Percentiles rank a stretch among this genome's conserved stretches.
Evolutionary conservation across 2,113 vertebrate genomes (phyloP).

Genomic region (Lates calcarifer): DNA sequence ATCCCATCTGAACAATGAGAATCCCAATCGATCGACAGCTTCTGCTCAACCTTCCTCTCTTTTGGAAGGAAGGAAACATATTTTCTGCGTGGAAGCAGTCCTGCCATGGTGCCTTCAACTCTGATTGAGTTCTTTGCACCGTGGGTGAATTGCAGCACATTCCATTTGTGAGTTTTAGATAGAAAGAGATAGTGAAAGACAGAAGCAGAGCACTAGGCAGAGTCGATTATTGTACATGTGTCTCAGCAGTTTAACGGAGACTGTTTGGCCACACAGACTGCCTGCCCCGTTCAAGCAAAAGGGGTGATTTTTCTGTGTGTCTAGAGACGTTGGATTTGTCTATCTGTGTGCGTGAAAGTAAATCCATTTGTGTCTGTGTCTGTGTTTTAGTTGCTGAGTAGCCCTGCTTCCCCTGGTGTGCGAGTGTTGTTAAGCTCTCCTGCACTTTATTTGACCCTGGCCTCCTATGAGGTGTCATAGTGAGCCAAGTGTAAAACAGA

Average conservation of each 20-base stretch:
- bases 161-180: constrained; percentile 42
- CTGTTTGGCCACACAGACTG: constrained; percentile 33
- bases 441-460: constrained; percentile 76
- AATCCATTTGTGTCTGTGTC: constrained; percentile 41
- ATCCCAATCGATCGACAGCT: constrained; percentile 54
- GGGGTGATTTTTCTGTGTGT: neutral
- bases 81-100: constrained; percentile 13
- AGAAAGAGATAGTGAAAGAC: constrained; percentile 32
- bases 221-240: constrained; percentile 30
- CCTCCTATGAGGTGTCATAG: constrained; percentile 60
- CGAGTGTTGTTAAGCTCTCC: constrained; percentile 50
- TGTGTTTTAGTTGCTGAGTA: constrained; percentile 47
- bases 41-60: constrained; percentile 46
- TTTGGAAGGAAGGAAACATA: constrained; percentile 29
- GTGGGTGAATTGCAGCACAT: constrained; percentile 45
- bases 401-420: constrained; percentile 37
- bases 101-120: constrained; percentile 10
- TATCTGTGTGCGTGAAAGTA: constrained; percentile 29
- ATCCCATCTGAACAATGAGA: constrained; percentile 55
- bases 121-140: constrained; percentile 52
- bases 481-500: constrained; percentile 65
- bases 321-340: constrained; percentile 20
- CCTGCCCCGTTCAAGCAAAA: constrained; percentile 18
- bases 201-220: neutral
- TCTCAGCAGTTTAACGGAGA: constrained; percentile 19